Base-by-base conservation (phyloP, 2,797 vertebrate species). In the Xenops minutus region DNA sequence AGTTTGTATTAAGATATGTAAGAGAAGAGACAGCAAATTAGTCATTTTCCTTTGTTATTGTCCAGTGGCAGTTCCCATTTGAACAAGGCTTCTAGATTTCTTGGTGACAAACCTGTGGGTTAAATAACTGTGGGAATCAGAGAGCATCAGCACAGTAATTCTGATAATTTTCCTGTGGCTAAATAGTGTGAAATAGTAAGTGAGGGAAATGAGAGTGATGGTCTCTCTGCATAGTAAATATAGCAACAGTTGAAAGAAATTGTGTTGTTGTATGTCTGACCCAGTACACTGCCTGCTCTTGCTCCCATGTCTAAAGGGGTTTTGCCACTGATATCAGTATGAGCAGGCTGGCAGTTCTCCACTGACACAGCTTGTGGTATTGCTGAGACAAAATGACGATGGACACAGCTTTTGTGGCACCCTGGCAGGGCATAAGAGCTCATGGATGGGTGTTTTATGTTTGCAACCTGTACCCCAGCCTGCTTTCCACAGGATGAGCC, bases 281-380 rank as follows among this genome's bases (percentile, higher is more conserved):
- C 13, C 4, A 9, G 27, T 32, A 13, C 14, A 10, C 24, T 43
- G 30, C 68, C 41, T 51, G 27, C 29, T 79, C 32, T 44, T 46
- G 37, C 54, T 76, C 41, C 2, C 3, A 7, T 43, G 14, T 73
- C 36, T 51, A 41, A 34, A 41, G 56, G 27, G 43, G 7, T 34
- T 94, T 76, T 92, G 79, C 52, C 36, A 30, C 24, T 3, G 2
- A 14, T 20, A 23, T 17, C 52, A 48, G 22, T 16, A 22, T 66
- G 63, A 86, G 58, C 46, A 78, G 54, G 3, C 52, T 49, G 54
- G 18, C 22, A n/a, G 29, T 27, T 66, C 69, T 78, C 19, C 19
- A 10, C 58, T 29, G 37, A 9, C 2, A 2, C 10, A 30, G 9
- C 61, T 71, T 0, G 0, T 5, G 4, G 43, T 41, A 12, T 30